These are phyloP conservation scores for Gallinago media DNA, from an alignment of 2,113 vertebrate species.

Conservation along the genomic window DNA sequence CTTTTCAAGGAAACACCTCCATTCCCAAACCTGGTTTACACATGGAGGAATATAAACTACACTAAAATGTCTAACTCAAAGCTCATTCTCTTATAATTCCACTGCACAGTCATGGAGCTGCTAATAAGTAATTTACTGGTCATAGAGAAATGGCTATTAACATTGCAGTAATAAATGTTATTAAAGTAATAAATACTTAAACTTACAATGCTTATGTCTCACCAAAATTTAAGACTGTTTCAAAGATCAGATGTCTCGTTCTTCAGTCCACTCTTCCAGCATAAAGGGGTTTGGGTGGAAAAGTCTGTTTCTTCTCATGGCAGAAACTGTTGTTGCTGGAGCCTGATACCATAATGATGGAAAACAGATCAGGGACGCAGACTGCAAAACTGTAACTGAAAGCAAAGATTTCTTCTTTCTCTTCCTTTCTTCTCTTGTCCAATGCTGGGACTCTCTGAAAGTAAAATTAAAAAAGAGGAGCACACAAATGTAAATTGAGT, in stretches of 20 bases:
- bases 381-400: neutral
- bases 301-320: neutral
- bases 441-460: neutral
- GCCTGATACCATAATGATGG: neutral
- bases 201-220: neutral
- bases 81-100: neutral
- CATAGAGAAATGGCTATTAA: neutral
- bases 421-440: neutral
- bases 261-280: neutral
- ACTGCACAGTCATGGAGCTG: neutral
- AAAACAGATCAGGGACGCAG: neutral
- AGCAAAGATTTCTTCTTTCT: neutral
- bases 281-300: neutral
- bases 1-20: neutral
- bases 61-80: neutral
- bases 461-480: neutral
- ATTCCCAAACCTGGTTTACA: neutral
- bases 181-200: conserved; percentile 16
- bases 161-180: neutral
- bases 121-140: neutral
- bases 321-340: neutral
- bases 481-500: neutral
- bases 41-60: neutral
- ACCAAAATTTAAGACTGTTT: neutral
- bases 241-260: neutral